Percentiles rank a stretch among this genome's conserved stretches.
phyloP scores from a whole-genome alignment of 2,797 vertebrate genomes.

The Balearica regulorum region DNA sequence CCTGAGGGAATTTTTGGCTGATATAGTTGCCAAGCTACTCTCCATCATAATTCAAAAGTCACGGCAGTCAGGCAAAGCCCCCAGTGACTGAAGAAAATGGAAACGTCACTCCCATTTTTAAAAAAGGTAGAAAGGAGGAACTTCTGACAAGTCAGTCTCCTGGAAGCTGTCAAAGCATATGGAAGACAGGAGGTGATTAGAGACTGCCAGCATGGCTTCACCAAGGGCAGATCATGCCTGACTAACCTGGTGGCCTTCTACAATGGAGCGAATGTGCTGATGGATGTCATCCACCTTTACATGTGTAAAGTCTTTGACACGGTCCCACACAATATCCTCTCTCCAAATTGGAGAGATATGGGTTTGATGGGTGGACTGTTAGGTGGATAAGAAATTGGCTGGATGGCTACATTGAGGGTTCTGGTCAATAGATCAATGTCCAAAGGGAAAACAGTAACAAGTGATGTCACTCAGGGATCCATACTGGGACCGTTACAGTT shows the following conservation, averaged over 20 bases:
- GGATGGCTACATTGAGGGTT: neutral
- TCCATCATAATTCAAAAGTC: neutral
- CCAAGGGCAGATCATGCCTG: neutral
- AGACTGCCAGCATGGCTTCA: neutral
- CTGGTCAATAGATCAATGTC: neutral
- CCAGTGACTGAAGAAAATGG: neutral
- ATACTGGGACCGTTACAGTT: neutral
- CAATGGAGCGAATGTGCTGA: neutral
- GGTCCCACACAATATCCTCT: neutral
- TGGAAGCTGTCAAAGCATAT: neutral
- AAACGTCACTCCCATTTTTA: neutral
- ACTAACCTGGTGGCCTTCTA: neutral
- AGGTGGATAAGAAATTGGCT: neutral
- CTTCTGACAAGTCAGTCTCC: neutral
- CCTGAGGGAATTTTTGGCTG: neutral
- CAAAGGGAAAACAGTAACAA: neutral
- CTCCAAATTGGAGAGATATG: neutral
- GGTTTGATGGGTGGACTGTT: neutral
- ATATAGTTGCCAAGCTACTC: neutral
- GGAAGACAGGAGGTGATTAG: neutral
- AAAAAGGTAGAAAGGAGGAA: neutral
- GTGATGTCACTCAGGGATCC: neutral
- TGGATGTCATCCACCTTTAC: neutral
- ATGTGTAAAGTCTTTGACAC: neutral
- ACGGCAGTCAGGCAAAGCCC: neutral